Evolutionary conservation across 2,888 invertebrate genomes (phyloP).

Genomic region (Listrodromus nycthemerus): DNA sequence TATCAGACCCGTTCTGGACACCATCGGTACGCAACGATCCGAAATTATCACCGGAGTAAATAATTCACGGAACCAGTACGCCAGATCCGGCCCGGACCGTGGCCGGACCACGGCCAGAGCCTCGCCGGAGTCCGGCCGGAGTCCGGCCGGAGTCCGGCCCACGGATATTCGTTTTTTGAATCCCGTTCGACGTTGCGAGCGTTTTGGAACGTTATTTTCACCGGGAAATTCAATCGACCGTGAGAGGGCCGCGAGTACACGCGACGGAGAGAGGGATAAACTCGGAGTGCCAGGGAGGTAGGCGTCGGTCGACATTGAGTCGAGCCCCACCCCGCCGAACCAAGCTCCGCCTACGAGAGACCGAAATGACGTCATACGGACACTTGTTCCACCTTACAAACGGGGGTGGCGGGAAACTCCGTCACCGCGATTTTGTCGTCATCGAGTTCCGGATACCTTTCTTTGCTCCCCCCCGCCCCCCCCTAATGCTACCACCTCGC

Average conservation of each 20-base stretch:
- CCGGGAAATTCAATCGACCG: slow-evolving; percentile 2
- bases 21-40: too few species aligned
- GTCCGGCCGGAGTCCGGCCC: too few species aligned
- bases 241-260: slow-evolving; percentile 54
- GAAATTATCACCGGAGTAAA: too few species aligned
- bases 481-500: too few species aligned
- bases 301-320: slow-evolving; percentile 62
- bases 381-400: slow-evolving; percentile 84
- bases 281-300: slow-evolving; percentile 59
- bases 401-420: slow-evolving; percentile 66
- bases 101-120: too few species aligned
- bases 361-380: slow-evolving; percentile 81
- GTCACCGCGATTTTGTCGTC: slow-evolving; percentile 43
- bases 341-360: slow-evolving; percentile 83
- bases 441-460: slow-evolving; percentile 33
- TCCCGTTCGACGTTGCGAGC: too few species aligned
- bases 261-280: slow-evolving; percentile 54
- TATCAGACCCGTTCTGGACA: too few species aligned
- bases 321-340: slow-evolving; percentile 78
- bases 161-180: too few species aligned
- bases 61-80: too few species aligned
- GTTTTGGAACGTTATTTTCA: too few species aligned
- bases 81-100: too few species aligned
- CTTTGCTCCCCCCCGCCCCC: background rate
- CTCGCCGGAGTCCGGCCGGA: too few species aligned